phyloP scores from a whole-genome alignment of 2,113 vertebrate species.

The Mastomys natalensis region DNA sequence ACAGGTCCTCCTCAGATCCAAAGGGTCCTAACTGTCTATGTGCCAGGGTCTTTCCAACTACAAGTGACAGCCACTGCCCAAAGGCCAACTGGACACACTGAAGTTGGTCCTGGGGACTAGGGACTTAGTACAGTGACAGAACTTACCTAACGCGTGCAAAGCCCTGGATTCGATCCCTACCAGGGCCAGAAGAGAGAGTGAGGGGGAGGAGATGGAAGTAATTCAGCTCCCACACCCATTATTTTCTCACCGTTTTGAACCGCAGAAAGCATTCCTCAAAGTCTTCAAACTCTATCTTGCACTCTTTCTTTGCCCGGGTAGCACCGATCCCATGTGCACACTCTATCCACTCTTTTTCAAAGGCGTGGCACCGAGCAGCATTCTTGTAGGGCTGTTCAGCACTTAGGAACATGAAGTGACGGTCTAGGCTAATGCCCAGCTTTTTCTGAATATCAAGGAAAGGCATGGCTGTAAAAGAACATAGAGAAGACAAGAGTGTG shows the following conservation, averaged over 20 bases:
- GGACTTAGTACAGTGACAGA: background rate
- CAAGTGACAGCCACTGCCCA: background rate
- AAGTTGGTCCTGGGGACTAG: background rate
- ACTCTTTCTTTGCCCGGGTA: slow-evolving; percentile 92
- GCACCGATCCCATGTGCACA: slow-evolving; percentile 92
- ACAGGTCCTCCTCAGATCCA: background rate
- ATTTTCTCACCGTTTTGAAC: slow-evolving; percentile 88
- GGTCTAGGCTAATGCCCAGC: slow-evolving; percentile 91
- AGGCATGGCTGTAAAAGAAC: slow-evolving; percentile 90
- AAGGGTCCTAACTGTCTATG: slow-evolving; percentile 28
- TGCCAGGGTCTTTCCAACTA: slow-evolving; percentile 1
- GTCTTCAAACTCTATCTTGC: slow-evolving; percentile 93
- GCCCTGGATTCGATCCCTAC: background rate
- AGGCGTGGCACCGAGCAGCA: slow-evolving; percentile 90
- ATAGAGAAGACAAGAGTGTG: background rate
- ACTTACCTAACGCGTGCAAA: background rate
- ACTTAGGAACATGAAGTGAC: slow-evolving; percentile 90
- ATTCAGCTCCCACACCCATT: background rate
- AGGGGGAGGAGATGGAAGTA: background rate
- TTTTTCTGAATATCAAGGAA: slow-evolving; percentile 90
- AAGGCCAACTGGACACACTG: background rate
- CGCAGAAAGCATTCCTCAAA: slow-evolving; percentile 93
- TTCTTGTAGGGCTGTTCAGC: slow-evolving; percentile 86
- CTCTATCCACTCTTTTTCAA: slow-evolving; percentile 97
- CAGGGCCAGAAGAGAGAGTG: background rate